These are phyloP conservation scores for Apis dorsata DNA, from an alignment of 1,140 invertebrate species.

Conservation along the genomic window DNA sequence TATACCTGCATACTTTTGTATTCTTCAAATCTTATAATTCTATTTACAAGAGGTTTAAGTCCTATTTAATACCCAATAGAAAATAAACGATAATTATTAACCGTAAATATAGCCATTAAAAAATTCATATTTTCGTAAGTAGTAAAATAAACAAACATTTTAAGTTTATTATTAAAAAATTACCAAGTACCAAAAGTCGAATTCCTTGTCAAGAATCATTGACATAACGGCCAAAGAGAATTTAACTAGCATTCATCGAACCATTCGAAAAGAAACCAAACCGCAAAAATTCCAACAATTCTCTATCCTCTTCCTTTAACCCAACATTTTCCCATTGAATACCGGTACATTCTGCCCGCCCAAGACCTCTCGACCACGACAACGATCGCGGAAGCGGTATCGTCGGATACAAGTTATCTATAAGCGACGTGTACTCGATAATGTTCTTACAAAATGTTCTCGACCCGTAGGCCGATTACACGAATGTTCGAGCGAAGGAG, in stretches of 20 bases:
- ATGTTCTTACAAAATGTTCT: conserved; percentile 74
- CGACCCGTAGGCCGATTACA: conserved; percentile 64
- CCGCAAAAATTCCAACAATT: too few species aligned
- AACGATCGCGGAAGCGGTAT: conserved; percentile 67
- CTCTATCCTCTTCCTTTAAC: too few species aligned
- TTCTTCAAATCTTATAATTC: background rate
- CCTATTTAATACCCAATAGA: too few species aligned
- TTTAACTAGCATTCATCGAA: too few species aligned
- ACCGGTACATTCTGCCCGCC: background rate
- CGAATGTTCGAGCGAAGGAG: conserved; percentile 56
- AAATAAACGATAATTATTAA: background rate
- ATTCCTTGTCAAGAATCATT: too few species aligned
- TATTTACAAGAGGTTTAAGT: background rate
- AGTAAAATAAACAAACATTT: too few species aligned
- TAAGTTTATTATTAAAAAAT: too few species aligned
- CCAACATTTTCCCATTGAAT: too few species aligned
- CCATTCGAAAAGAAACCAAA: too few species aligned
- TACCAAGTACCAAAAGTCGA: too few species aligned
- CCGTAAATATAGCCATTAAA: background rate
- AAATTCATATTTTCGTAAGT: too few species aligned
- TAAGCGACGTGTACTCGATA: conserved; percentile 75
- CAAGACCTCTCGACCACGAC: background rate
- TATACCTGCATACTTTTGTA: background rate
- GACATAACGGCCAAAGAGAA: too few species aligned
- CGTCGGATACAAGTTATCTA: conserved; percentile 66